These are phyloP conservation scores for Thripadectes ignobilis DNA, from an alignment of 2,797 vertebrate genomes.

Conservation along the genomic window DNA sequence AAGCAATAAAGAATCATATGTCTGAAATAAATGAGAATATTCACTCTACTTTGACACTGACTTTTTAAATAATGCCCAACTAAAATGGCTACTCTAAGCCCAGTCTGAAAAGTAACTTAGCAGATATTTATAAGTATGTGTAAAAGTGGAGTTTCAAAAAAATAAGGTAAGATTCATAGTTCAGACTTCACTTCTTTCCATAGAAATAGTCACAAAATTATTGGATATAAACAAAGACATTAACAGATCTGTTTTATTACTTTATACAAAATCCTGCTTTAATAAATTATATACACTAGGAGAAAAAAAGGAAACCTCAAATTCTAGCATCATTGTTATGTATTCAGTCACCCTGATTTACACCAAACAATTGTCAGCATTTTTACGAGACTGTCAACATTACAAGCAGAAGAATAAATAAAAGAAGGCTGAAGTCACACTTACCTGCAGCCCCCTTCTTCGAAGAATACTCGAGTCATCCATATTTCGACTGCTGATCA, in stretches of 20 bases:
- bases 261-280: neutral
- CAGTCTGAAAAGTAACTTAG: neutral
- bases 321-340: neutral
- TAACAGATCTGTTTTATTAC: neutral
- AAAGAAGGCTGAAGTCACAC: constrained; percentile 40
- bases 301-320: neutral
- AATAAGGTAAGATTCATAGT: neutral
- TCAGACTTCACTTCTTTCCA: neutral
- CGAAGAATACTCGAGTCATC: constrained; percentile 88
- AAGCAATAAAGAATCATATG: neutral
- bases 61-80: neutral
- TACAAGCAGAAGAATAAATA: neutral
- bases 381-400: neutral
- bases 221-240: neutral
- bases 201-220: neutral
- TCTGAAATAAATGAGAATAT: neutral
- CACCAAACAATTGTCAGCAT: neutral
- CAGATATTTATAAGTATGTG: neutral
- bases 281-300: neutral
- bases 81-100: constrained; percentile 30
- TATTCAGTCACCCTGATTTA: neutral
- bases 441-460: constrained; percentile 89
- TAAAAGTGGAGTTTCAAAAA: neutral
- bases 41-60: neutral
- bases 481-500: constrained; percentile 73